Evolutionary conservation across 1,140 invertebrate genomes (phyloP).

Genomic region (Sarcophaga peregrina): DNA sequence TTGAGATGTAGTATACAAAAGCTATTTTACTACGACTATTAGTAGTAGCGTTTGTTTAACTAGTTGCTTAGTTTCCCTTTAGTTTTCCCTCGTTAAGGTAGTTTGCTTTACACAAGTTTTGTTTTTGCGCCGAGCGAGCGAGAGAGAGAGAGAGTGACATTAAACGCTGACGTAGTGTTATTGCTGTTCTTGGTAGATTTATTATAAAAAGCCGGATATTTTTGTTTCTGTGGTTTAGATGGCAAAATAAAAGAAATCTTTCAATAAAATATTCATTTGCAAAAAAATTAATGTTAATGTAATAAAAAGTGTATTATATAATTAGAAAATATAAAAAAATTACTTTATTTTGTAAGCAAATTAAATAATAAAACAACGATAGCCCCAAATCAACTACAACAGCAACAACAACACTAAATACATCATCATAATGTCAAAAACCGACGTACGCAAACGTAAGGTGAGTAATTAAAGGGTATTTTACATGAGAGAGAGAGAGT

Average conservation of each 20-base stretch:
- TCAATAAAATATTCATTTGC: too few species aligned
- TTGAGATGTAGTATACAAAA: too few species aligned
- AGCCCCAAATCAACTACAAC: background rate
- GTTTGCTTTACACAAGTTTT: background rate
- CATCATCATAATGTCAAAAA: constrained; percentile 28
- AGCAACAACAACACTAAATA: constrained; percentile 19
- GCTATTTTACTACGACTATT: too few species aligned
- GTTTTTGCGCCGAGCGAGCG: background rate
- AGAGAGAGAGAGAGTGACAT: background rate
- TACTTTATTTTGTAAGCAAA: too few species aligned
- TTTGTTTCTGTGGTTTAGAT: background rate
- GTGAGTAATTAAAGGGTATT: constrained; percentile 36
- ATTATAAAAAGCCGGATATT: background rate
- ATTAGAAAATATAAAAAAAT: too few species aligned
- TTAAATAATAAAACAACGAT: background rate
- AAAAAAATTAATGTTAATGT: too few species aligned
- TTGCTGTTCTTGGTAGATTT: background rate
- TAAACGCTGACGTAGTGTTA: constrained; percentile 2
- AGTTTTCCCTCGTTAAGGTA: background rate
- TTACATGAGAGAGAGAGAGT: too few species aligned
- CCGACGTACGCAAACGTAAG: constrained; percentile 44
- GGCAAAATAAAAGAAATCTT: too few species aligned
- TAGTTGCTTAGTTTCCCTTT: constrained; percentile 1
- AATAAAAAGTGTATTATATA: too few species aligned
- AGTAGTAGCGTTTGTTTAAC: background rate